Evolutionary conservation across 2,888 invertebrate genomes (phyloP).

Genomic region (Pterobdella sp.): DNA sequence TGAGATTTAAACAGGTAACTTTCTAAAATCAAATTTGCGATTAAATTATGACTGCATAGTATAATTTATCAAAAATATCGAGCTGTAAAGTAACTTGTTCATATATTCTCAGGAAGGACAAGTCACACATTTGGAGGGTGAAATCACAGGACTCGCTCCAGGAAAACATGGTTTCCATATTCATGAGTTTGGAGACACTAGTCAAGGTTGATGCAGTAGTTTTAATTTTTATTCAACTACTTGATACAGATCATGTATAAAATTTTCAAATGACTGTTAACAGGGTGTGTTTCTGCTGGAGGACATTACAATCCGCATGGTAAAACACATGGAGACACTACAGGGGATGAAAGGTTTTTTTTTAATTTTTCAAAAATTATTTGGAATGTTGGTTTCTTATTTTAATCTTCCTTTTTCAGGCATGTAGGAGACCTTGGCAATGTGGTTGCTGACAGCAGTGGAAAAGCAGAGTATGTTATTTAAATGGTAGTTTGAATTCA

Average conservation of each 20-base stretch:
- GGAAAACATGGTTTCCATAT: conserved; percentile 85
- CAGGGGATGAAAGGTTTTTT: conserved; percentile 53
- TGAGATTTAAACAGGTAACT: conserved; percentile 62
- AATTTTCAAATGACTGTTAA: conserved; percentile 23
- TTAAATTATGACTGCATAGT: too few relatives aligned
- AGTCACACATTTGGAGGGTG: conserved; percentile 62
- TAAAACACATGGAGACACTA: conserved; percentile 75
- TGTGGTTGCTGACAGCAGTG: conserved; percentile 43
- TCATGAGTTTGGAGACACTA: conserved; percentile 91
- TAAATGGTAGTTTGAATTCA: not conserved
- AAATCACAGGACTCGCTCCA: conserved; percentile 67
- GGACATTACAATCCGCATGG: conserved; percentile 77
- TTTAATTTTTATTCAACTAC: not conserved
- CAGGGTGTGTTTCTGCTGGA: conserved; percentile 80
- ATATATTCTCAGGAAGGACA: conserved; percentile 22
- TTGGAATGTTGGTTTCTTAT: not conserved
- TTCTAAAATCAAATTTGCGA: not conserved
- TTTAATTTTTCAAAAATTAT: not conserved
- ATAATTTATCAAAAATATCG: conserved; percentile 1
- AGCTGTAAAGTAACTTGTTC: not conserved
- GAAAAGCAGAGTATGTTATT: conserved; percentile 39
- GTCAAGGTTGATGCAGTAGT: conserved; percentile 58
- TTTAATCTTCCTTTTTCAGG: conserved; percentile 51
- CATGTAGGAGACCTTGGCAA: conserved; percentile 83
- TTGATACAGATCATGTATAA: not conserved